These are phyloP conservation scores for Coboldia fuscipes DNA, from an alignment of 1,140 invertebrate genomes.

Conservation along the genomic window DNA sequence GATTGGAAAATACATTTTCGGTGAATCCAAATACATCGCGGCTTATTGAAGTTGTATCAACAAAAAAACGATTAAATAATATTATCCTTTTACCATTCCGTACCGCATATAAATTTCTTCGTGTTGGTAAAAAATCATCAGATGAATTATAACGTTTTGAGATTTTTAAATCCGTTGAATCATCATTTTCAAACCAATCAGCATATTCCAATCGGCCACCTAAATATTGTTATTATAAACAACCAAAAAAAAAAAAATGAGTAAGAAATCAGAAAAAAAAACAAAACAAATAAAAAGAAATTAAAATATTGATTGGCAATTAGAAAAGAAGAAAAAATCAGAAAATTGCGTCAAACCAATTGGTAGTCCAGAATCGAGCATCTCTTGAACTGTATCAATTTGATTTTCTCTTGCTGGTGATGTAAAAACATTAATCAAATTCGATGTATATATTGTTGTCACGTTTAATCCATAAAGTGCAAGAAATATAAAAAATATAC, in stretches of 20 bases:
- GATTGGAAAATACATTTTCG: constrained; percentile 23
- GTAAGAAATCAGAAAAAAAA: no score
- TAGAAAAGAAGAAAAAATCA: not conserved
- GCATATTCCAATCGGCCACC: constrained; percentile 25
- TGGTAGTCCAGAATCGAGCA: constrained; percentile 21
- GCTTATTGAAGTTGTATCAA: constrained; percentile 10
- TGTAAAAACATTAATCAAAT: constrained; percentile 26
- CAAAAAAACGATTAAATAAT: constrained; percentile 15
- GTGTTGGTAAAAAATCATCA: constrained; percentile 16
- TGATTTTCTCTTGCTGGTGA: constrained; percentile 24
- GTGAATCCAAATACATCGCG: constrained; percentile 21
- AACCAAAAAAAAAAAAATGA: no score
- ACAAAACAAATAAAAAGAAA: not conserved
- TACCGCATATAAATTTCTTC: constrained; percentile 17
- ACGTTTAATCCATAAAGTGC: constrained; percentile 26
- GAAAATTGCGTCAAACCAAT: constrained; percentile 8
- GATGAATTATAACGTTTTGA: constrained; percentile 20
- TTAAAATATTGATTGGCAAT: not conserved
- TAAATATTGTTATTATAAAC: constrained; percentile 8
- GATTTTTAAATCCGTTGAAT: constrained; percentile 21
- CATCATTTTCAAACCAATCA: constrained; percentile 25
- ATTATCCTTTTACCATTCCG: constrained; percentile 17
- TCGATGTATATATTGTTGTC: constrained; percentile 26
- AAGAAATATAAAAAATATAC: constrained; percentile 25
- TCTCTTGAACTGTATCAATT: constrained; percentile 23